A percentile compares a stretch with the other conserved stretches of the same genome.
Conservation (phyloP, 2,888 invertebrate species). For the Stramonita haemastoma region DNA sequence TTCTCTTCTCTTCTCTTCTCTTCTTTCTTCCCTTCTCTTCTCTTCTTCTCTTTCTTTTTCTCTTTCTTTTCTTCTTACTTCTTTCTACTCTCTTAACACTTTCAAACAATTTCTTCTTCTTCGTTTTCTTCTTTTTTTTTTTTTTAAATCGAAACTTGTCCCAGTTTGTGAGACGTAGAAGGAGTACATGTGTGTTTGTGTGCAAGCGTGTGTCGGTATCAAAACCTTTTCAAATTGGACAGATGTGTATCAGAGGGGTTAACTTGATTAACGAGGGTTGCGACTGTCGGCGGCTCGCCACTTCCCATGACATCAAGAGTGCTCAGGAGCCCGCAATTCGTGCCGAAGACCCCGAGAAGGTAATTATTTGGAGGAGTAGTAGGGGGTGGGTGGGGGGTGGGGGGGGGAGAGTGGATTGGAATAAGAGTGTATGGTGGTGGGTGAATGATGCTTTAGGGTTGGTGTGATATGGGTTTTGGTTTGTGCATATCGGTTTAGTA, state of each 20-base stretch:
- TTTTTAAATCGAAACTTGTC: too few species aligned
- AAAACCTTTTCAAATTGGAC: slow-evolving; percentile 24
- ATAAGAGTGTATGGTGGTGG: too few species aligned
- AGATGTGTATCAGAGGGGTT: slow-evolving; percentile 28
- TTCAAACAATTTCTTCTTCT: too few species aligned
- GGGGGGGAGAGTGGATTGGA: neutral
- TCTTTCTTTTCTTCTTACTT: too few species aligned
- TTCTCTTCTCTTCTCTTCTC: too few species aligned
- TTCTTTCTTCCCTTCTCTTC: too few species aligned
- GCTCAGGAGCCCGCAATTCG: neutral
- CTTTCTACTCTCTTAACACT: too few species aligned
- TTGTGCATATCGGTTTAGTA: too few species aligned
- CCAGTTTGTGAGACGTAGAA: neutral
- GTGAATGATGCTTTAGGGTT: too few species aligned
- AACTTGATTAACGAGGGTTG: slow-evolving; percentile 30
- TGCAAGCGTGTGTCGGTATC: slow-evolving; percentile 33
- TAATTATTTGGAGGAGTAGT: slow-evolving; percentile 9
- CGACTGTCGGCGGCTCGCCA: neutral
- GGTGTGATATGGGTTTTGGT: too few species aligned
- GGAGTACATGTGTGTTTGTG: neutral
- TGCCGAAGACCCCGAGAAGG: slow-evolving; percentile 21
- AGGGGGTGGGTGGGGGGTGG: neutral
- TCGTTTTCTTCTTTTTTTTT: too few species aligned
- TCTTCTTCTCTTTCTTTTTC: too few species aligned
- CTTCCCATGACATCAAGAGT: slow-evolving; percentile 33